Conservation (phyloP, 1,140 invertebrate species). For the Goniozus legneri region DNA sequence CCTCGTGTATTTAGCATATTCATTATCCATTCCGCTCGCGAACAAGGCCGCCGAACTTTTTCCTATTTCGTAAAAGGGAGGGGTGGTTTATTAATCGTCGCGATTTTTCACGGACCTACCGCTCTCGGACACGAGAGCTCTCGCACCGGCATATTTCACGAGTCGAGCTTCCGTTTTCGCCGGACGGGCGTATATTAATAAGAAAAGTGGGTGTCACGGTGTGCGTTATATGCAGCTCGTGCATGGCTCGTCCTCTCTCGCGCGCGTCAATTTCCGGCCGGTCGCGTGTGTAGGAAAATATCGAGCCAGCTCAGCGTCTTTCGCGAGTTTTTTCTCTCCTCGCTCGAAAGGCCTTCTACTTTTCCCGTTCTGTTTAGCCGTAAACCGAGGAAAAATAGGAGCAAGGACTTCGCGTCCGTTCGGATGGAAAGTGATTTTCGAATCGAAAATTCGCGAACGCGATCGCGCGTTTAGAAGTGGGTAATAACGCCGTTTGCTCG, state of each 20-base stretch:
- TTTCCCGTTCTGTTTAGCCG: too few species aligned
- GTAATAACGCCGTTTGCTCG: too few species aligned
- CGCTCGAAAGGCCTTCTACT: too few species aligned
- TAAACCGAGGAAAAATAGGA: too few species aligned
- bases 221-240: constrained; percentile 16
- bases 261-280: constrained; percentile 17
- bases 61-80: too few species aligned
- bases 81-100: constrained; percentile 31
- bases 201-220: constrained; percentile 5
- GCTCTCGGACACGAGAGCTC: constrained; percentile 4
- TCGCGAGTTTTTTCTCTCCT: constrained; percentile 13
- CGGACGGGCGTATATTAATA: constrained; percentile 27
- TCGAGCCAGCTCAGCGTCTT: constrained; percentile 31
- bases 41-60: too few species aligned
- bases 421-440: too few species aligned
- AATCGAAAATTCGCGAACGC: too few species aligned
- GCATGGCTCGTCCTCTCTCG: background rate
- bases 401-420: too few species aligned
- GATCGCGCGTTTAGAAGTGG: too few species aligned
- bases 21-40: too few species aligned
- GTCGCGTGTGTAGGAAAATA: constrained; percentile 22
- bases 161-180: constrained; percentile 18
- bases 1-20: too few species aligned
- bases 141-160: constrained; percentile 23
- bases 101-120: constrained; percentile 29